Base-by-base conservation (phyloP, 1,140 invertebrate species). In the Calosoma granatense region DNA sequence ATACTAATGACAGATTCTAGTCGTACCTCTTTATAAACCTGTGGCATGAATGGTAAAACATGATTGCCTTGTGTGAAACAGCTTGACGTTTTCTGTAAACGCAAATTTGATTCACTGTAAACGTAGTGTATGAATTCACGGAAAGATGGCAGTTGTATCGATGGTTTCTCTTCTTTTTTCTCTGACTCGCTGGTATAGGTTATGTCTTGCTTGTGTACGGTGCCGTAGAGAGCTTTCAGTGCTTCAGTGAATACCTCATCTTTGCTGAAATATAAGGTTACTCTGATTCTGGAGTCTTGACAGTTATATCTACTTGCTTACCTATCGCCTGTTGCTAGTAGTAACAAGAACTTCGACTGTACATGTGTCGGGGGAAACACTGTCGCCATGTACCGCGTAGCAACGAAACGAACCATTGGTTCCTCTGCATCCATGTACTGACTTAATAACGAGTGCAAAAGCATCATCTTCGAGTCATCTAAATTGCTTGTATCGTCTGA, bases 281-380 rank as follows among this genome's bases (percentile, higher is more conserved):
- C n/a, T 55, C 3, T 26, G 14, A 23, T 6, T 22, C 20, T 54
- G 9, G 21, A 17, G 17, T 17, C 20, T 52, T 52, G 9, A 26
- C 30, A 53, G n/a, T 30, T 14, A 58, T 22, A 52, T 20, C 22
- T 51, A 72, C 76, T n/a, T n/a, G n/a, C n/a, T 73, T 72, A 90
- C 87, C 72, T 79, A 68, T 96, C 92, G 26, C 89, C 90, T 63
- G 84, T 85, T 11, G 90, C 88, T 20, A 93, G 67, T n/a, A 96
- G 73, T 26, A 96, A 73, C 14, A 94, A 74, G 68, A 89, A 94
- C 62, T 90, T 77, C 1, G 91, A 88, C 1, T 88, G 83, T 1
- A 89, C 80, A 70, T 93, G 88, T 64, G 88, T 79, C 22, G 81
- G 73, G 2, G 87, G 85, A 72, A 93, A 96, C 51, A 94, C 84